A percentile compares a stretch with the other conserved stretches of the same genome.
Conservation (phyloP, 2,888 invertebrate species). For the Urechis unicinctus region DNA sequence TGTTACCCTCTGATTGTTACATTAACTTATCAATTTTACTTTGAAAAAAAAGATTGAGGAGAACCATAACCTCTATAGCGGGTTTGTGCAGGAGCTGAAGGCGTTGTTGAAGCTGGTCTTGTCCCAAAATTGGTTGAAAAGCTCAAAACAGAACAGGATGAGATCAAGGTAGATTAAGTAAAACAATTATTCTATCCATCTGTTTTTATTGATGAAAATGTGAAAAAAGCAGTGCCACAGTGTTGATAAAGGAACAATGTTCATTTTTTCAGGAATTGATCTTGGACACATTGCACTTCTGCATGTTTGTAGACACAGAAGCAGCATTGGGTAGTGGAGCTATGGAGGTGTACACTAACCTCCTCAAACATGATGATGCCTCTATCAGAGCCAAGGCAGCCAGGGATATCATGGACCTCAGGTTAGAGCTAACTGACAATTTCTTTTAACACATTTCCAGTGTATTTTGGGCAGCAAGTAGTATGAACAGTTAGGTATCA, state of each 20-base stretch:
- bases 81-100: conserved; percentile 36
- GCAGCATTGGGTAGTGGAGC: conserved; percentile 32
- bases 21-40: too few species aligned
- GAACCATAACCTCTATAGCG: too few species aligned
- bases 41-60: too few species aligned
- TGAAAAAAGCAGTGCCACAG: not conserved
- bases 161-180: conserved; percentile 42
- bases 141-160: conserved; percentile 41
- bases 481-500: too few species aligned
- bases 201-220: not conserved
- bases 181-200: not conserved
- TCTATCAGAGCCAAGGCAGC: conserved; percentile 45
- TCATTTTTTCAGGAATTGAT: conserved; percentile 34
- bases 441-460: not conserved
- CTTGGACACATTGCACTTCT: conserved; percentile 49
- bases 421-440: conserved; percentile 24
- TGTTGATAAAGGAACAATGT: not conserved
- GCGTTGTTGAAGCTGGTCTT: conserved; percentile 43
- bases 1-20: too few species aligned
- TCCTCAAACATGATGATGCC: conserved; percentile 33
- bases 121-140: conserved; percentile 43
- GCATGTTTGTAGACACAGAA: conserved; percentile 43
- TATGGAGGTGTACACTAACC: conserved; percentile 38
- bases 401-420: conserved; percentile 48
- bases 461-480: too few species aligned